These are phyloP conservation scores for Ommatoiulus sabulosus DNA, from an alignment of 2,888 invertebrate genomes.

Conservation along the genomic window DNA sequence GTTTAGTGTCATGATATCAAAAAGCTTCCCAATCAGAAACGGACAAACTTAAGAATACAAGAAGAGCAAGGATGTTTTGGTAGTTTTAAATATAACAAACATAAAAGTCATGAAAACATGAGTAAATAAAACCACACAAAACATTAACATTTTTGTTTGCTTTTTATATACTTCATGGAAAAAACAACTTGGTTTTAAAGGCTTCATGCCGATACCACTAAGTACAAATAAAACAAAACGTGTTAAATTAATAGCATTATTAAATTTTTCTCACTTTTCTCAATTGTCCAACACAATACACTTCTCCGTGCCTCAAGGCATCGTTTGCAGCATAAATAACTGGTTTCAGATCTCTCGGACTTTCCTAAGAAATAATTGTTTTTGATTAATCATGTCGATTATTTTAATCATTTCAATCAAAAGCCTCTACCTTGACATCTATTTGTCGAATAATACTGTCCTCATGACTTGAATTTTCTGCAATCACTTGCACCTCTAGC, in stretches of 20 bases:
- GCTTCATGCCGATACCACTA: too few species aligned
- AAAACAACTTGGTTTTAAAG: too few species aligned
- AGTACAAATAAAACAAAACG: background rate
- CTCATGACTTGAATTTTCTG: background rate
- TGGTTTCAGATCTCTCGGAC: slow-evolving; percentile 22
- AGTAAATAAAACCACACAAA: too few species aligned
- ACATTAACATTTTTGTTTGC: too few species aligned
- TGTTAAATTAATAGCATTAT: too few species aligned
- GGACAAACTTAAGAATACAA: too few species aligned
- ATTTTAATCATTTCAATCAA: background rate
- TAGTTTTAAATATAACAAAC: too few species aligned
- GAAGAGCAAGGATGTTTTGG: too few species aligned
- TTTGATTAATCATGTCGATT: background rate
- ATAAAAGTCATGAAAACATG: too few species aligned
- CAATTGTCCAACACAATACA: background rate
- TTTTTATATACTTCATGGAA: too few species aligned
- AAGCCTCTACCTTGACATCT: background rate
- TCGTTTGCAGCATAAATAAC: slow-evolving; percentile 51
- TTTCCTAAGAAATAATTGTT: background rate
- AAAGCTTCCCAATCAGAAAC: too few species aligned
- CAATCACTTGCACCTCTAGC: background rate
- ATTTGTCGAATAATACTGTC: slow-evolving; percentile 25
- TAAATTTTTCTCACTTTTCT: background rate
- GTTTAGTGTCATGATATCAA: background rate
- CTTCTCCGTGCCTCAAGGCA: slow-evolving; percentile 49